Evolutionary conservation across 2,888 invertebrate genomes (phyloP), one percentile per base, ranked within the genome.

Genomic region (Blera fallax): DNA sequence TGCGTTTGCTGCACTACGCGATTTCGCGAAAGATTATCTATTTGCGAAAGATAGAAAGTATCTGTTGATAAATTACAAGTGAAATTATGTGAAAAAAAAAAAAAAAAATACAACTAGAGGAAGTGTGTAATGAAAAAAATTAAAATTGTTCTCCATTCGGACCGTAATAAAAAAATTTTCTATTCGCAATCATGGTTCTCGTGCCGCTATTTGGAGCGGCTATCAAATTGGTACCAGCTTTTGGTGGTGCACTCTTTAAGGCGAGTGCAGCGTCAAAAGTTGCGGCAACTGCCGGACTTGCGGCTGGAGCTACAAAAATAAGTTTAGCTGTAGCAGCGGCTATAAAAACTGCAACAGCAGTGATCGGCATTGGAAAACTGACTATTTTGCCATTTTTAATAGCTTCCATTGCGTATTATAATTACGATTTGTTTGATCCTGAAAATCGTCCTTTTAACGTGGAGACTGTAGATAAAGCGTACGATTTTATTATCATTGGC

Each of bases 351-450:
- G 95, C 96, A 8, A 93, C 95, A 0, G 92, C 95, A 0, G 92
- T 96, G 2, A 94, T 95, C 27, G 96, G 96, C 2, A 93, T 95
- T 24, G 95, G 96, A 88, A 96, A 96, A 89, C 92, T 96, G 7
- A 93, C 95, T 1, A 94, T 97, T 89, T 92, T 97, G 72, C 97
- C 97, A 0, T 93, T 95, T 43, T 93, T 97, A 89, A 92, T 97
- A 82, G 96, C 95, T 1, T 94, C 95, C 0, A 93, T 97, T 88
- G 96, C 96, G 0, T 97, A 96, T 89, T 97, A 95, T 91, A 95
- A 97, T 92, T 97, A 97, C 91, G 97, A 97, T 89, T 93, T 96
- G 2, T 95, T 96, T 89, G 97, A 97, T 91, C 97, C 97, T 0
- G 97, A 97, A 91, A 96, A 95, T 91, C 93, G 96, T 64, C 96